phyloP scores from a whole-genome alignment of 2,797 vertebrate genomes.

The Diplodus puntazzo region DNA sequence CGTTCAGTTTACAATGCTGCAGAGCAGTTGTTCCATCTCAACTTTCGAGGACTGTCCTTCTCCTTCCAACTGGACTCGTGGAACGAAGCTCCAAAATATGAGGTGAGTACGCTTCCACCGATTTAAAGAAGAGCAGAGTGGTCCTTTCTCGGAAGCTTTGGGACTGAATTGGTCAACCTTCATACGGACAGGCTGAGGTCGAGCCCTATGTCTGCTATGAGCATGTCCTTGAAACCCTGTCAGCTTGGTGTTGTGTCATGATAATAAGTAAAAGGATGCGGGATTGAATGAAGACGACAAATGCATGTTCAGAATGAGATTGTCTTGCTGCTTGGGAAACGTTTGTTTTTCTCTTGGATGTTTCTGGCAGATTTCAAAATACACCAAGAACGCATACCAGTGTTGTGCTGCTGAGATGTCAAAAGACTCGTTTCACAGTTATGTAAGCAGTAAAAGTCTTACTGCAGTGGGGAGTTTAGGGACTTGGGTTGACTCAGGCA shows the following conservation, averaged over 20 bases:
- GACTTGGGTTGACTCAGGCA: neutral
- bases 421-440: conserved; percentile 11
- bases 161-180: conserved; percentile 24
- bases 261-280: neutral
- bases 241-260: neutral
- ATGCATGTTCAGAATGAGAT: neutral
- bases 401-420: conserved; percentile 4
- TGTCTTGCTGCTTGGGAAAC: neutral
- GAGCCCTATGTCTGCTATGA: neutral
- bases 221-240: neutral
- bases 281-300: neutral
- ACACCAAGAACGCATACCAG: neutral
- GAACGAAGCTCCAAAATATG: conserved; percentile 98
- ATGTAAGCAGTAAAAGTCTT: conserved; percentile 15
- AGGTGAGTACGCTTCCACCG: conserved; percentile 85
- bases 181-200: conserved; percentile 8
- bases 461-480: conserved; percentile 11
- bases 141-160: neutral
- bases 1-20: conserved; percentile 95
- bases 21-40: conserved; percentile 99
- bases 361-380: neutral
- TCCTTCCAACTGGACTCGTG: conserved; percentile 99
- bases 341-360: neutral
- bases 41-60: conserved; percentile 98
- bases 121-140: conserved; percentile 6